Evolutionary conservation across 2,888 invertebrate species (phyloP).

Genomic region (Lasioglossum leucozonium): DNA sequence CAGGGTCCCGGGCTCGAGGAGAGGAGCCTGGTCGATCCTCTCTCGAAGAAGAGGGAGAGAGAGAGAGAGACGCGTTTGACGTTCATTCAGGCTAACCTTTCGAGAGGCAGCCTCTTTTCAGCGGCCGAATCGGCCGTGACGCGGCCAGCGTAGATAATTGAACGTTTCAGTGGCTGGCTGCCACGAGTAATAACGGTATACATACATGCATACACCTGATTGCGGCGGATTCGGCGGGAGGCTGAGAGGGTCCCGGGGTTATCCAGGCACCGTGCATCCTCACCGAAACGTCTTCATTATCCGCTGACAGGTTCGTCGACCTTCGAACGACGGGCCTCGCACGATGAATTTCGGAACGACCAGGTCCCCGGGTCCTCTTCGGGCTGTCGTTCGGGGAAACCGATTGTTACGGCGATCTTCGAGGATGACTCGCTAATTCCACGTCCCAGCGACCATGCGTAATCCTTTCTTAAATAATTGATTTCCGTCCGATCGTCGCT

Average conservation of each 20-base stretch:
- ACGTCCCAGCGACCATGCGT: not conserved
- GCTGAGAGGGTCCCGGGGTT: constrained; percentile 46
- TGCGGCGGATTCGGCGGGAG: constrained; percentile 55
- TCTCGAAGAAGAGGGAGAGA: constrained; percentile 57
- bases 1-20: not conserved
- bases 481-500: not conserved
- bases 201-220: constrained; percentile 66
- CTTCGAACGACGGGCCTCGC: constrained; percentile 39
- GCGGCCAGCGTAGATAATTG: constrained; percentile 78
- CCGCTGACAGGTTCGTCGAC: constrained; percentile 64
- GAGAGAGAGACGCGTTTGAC: too few relatives aligned
- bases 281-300: constrained; percentile 71
- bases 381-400: constrained; percentile 31
- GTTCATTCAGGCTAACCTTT: constrained; percentile 77
- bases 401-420: constrained; percentile 53
- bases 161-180: constrained; percentile 79
- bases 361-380: not conserved
- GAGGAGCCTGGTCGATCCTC: constrained; percentile 52
- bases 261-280: constrained; percentile 10
- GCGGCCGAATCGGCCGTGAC: constrained; percentile 74
- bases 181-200: constrained; percentile 76
- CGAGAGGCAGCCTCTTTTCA: constrained; percentile 74
- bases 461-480: constrained; percentile 3
- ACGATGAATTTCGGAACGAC: constrained; percentile 44
- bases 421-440: constrained; percentile 34